Base-by-base conservation (phyloP, 1,140 invertebrate species). In the Drosophila virilis region DNA sequence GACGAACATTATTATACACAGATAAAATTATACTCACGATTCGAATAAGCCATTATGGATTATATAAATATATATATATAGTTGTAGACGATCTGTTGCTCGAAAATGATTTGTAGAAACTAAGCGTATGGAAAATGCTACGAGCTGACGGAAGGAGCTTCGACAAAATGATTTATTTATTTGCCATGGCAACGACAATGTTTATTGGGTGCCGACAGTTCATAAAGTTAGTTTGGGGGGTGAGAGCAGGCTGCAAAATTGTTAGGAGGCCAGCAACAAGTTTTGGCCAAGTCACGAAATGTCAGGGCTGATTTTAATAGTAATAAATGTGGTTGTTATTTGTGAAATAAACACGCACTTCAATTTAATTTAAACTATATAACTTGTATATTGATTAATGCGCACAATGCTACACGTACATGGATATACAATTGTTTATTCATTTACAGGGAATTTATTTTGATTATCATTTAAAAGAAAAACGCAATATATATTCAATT, bases 131-230 rank as follows among this genome's bases (percentile, higher is more conserved):
- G 60, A 58, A 70, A 52, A 33, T 58, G 15, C 61, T 15, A 6
- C n/a, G 22, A 45, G 51, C 46, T 74, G 75, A 85, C 78, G 72
- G 76, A 69, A 80, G 50, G 45, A 15, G 66, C 77, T 77, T 80
- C 80, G 80, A 84, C 70, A 72, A 89, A 88, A 88, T 80, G 83
- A 77, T 74, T 69, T 64, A 78, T 67, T 69, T 55, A 78, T 74
- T 69, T 72, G 59, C 52, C 77, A 71, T 77, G 84, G 55, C 84
- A 88, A 88, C 83, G 46, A 43, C 10, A 33, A 10, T n/a, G 13
- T 43, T 42, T 48, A 55, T 48, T 28, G 40, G n/a, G 51, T 64
- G 59, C 42, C 40, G 57, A 48, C 59, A 80, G 57, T 38, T 68
- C 42, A 33, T 55, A 64, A 28, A 28, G 22, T 2, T 28, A 28